Base-by-base conservation (phyloP, 2,113 vertebrate genomes). In the Spea multiplicata region DNA sequence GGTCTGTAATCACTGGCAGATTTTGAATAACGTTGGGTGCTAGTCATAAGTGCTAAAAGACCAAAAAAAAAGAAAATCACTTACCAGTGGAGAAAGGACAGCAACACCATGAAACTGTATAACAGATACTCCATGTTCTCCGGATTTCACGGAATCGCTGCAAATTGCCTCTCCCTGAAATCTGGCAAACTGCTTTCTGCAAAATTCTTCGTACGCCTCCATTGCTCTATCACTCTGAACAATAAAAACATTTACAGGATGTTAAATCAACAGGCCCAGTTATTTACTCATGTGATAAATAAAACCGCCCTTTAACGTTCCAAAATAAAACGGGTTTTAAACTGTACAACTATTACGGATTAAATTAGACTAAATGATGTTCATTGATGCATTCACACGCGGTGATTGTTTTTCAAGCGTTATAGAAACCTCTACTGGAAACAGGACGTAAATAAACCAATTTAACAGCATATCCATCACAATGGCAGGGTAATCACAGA, bases 181-280 rank as follows among this genome's bases (percentile, higher is more conserved):
- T 82, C 86, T 75, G 71, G 88, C 84, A 82, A 95, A 83, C 82
- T 89, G 94, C 69, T 87, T 91, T 82, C 89, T 87, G 82, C 88
- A 95, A 86, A 98, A 99, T 64, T 91, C 84, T 78, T 97, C 94
- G 69, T 97, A 99, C 81, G 93, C 94, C 80, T 97, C 95, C 96
- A 98, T 95, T 82, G 86, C 88, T 82, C 84, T 81, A 70, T 80
- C 55, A 13, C 67, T 78, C 8, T 71, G 75, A 45, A 85, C 88
- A 73, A 6, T n/a, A 62, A 59, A 2, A 53, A 59, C 55, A 59
- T 4, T 13, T 53, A 53, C 6, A 53, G 6, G 50, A 10, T 10
- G 6, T 53, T 53, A 53, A 53, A 53, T 8, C 50, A 53, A 10
- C 6, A 10, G 10, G 6, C 10, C 6, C 50, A 53, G 10, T 53